Percentiles rank a stretch among this genome's conserved stretches.
These are phyloP conservation scores for Notoglanidium macrostoma DNA, from an alignment of 2,797 vertebrate genomes.

Conservation along the genomic window DNA sequence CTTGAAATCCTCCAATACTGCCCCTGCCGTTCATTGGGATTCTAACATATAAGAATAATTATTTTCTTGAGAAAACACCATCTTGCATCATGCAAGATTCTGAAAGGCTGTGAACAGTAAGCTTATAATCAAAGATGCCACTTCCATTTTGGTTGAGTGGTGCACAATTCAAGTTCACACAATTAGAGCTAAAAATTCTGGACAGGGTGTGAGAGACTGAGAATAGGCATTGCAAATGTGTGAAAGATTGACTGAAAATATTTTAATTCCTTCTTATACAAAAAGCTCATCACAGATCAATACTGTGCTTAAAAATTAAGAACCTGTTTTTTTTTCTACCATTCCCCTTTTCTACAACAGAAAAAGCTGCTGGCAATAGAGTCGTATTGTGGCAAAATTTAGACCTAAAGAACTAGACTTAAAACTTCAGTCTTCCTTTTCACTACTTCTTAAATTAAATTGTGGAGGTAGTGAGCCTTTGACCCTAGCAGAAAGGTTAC, in stretches of 20 bases:
- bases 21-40: background rate
- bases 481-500: constrained; percentile 51
- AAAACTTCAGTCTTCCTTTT: constrained; percentile 45
- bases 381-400: background rate
- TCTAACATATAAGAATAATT: background rate
- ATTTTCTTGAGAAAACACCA: background rate
- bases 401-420: constrained; percentile 31
- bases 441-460: constrained; percentile 54
- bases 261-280: background rate
- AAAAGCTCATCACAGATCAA: background rate
- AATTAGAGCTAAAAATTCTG: background rate
- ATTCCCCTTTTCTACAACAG: background rate
- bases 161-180: background rate
- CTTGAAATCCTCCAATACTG: background rate
- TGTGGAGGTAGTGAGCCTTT: constrained; percentile 54
- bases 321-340: background rate
- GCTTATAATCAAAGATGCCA: background rate
- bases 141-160: background rate
- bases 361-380: background rate
- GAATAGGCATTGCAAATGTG: background rate
- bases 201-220: background rate
- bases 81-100: background rate
- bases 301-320: constrained; percentile 19
- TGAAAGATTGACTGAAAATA: background rate
- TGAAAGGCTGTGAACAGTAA: background rate